phyloP scores from a whole-genome alignment of 2,888 invertebrate genomes.

The Nephrocerus scutellatus region DNA sequence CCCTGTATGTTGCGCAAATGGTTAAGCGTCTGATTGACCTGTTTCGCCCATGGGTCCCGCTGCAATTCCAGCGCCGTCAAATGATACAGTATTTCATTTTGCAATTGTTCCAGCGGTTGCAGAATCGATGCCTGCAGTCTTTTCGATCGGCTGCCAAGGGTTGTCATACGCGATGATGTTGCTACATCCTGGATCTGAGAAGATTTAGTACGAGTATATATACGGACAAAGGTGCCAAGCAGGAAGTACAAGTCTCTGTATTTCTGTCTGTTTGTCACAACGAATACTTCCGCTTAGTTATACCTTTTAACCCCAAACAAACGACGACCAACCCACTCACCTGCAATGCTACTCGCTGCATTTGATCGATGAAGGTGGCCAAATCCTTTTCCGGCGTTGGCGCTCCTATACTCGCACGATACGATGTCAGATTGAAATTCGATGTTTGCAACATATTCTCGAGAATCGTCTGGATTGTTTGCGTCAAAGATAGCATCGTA shows the following conservation, averaged over 20 bases:
- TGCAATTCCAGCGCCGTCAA: slow-evolving; percentile 69
- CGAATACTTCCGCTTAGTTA: too few species aligned
- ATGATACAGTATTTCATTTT: slow-evolving; percentile 68
- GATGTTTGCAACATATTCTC: slow-evolving; percentile 46
- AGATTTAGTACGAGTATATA: too few species aligned
- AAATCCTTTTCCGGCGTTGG: slow-evolving; percentile 48
- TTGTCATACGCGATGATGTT: slow-evolving; percentile 66
- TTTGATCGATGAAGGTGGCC: slow-evolving; percentile 48
- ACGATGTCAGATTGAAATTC: slow-evolving; percentile 44
- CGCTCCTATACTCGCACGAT: slow-evolving; percentile 42
- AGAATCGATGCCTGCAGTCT: slow-evolving; percentile 59
- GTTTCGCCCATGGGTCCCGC: slow-evolving; percentile 62
- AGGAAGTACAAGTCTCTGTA: not conserved
- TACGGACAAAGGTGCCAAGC: not conserved
- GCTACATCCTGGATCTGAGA: slow-evolving; percentile 57
- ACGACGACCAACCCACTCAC: too few species aligned
- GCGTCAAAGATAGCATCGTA: slow-evolving; percentile 41
- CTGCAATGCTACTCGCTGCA: slow-evolving; percentile 48
- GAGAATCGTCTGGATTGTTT: slow-evolving; percentile 43
- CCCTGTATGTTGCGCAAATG: slow-evolving; percentile 72
- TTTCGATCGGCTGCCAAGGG: slow-evolving; percentile 58
- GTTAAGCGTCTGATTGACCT: slow-evolving; percentile 63
- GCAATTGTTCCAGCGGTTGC: slow-evolving; percentile 61
- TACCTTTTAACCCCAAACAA: too few species aligned
- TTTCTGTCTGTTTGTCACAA: too few species aligned